phyloP scores from a whole-genome alignment of 2,888 invertebrate genomes.

The Meiosimyza decipiens region DNA sequence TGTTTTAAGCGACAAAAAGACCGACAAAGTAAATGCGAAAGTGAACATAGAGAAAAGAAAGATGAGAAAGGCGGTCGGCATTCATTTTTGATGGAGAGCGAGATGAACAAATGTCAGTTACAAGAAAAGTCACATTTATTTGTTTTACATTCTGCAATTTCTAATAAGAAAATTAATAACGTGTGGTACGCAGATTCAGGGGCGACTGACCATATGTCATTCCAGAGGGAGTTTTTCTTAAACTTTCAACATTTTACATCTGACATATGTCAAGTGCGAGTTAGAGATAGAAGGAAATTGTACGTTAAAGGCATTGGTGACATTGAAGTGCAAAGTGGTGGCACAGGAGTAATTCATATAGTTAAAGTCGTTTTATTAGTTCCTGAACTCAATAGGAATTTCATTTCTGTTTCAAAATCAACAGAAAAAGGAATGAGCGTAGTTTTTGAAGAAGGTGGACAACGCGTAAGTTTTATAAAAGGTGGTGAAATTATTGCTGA shows the following conservation, averaged over 20 bases:
- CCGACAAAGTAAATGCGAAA: constrained; percentile 31
- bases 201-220: constrained; percentile 39
- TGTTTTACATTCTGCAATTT: constrained; percentile 28
- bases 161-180: constrained; percentile 32
- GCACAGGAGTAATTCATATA: not conserved
- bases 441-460: constrained; percentile 41
- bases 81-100: constrained; percentile 22
- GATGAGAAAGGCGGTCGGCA: constrained; percentile 16
- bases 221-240: too few species aligned
- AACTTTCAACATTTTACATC: not conserved
- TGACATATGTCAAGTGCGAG: constrained; percentile 7
- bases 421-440: constrained; percentile 41
- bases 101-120: not conserved
- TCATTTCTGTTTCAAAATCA: constrained; percentile 28
- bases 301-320: constrained; percentile 11
- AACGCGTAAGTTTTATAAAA: constrained; percentile 39
- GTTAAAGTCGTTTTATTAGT: constrained; percentile 37
- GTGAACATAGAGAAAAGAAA: constrained; percentile 6
- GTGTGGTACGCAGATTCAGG: constrained; percentile 45
- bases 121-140: constrained; percentile 32
- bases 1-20: constrained; percentile 40
- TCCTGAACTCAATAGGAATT: constrained; percentile 34
- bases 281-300: constrained; percentile 2
- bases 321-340: not conserved
- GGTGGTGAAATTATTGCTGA: constrained; percentile 35